A percentile compares a stretch with the other conserved stretches of the same genome.
These are phyloP conservation scores for Nannobrachium achirus DNA, from an alignment of 2,113 vertebrate species.

Conservation along the genomic window DNA sequence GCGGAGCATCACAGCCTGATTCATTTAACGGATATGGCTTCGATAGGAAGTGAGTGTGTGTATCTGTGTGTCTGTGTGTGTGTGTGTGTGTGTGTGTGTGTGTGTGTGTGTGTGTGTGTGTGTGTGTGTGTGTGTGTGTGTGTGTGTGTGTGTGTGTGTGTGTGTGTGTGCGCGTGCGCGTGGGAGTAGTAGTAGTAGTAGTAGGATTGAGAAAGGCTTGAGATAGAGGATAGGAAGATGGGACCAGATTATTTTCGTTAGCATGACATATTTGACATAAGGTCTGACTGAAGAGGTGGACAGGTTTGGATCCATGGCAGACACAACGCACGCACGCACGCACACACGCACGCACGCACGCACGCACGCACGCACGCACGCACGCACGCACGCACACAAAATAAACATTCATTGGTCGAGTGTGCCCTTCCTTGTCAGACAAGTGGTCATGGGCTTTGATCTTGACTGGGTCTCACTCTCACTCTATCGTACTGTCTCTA, in stretches of 20 bases:
- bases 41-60: not conserved
- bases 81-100: not conserved
- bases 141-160: constrained; percentile 26
- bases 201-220: constrained; percentile 42
- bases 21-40: constrained; percentile 44
- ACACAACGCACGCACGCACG: constrained; percentile 36
- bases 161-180: constrained; percentile 11
- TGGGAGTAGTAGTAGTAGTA: constrained; percentile 21
- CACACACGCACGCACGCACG: constrained; percentile 20
- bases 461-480: constrained; percentile 73
- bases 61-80: not conserved
- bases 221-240: constrained; percentile 26
- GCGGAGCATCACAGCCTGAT: constrained; percentile 57
- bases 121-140: constrained; percentile 13
- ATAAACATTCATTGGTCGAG: constrained; percentile 69
- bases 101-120: not conserved
- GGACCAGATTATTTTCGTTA: constrained; percentile 57
- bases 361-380: constrained; percentile 30
- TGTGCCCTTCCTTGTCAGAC: constrained; percentile 67
- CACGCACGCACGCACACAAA: constrained; percentile 21
- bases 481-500: not conserved
- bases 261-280: constrained; percentile 40
- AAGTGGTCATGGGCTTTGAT: constrained; percentile 81
- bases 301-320: constrained; percentile 45
- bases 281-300: constrained; percentile 48